Base-by-base conservation (phyloP, 1,140 invertebrate species). In the Apolygus lucorum region DNA sequence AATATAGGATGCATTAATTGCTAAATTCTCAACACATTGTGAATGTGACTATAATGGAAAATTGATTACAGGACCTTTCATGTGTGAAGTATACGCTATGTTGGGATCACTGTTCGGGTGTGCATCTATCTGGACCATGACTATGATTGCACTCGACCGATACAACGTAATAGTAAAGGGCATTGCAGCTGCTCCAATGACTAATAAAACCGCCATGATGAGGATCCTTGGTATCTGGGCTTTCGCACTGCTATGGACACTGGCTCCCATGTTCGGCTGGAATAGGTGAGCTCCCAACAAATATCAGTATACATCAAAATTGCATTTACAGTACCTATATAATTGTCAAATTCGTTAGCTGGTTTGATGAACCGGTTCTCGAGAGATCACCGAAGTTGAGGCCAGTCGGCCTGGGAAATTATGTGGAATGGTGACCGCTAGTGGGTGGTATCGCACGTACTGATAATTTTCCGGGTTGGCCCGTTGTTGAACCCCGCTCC, bases 131-230 rank as follows among this genome's bases (percentile, higher is more conserved):
- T 91, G 90, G 88, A 86, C 88, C 1, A 90, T 93, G 87, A 87
- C 87, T 0, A 83, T 89, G 76, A 92, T 93, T 70, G 87, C 90
- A 62, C 82, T 90, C 68, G 91, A 93, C 76, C 81, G 91, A 70
- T 93, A 92, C 81, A 90, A 90, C 74, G 90, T 93, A 52, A 93
- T 93, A 74, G 90, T 92, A 1, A 90, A 90, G 79, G 89, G 89
- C 59, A 80, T 91, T 73, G 82, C 87, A 1, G 86, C 85, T 26
- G 85, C 86, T 72, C 89, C 88, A 1, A 75, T 92, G 74, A 89
- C 87, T 2, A 85, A 84, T 63, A 86, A 85, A 25, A 82, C 82
- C 63, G 89, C 90, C 11, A 77, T 90, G 24, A 68, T 89, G 0
- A 82, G 86, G 74, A 86, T 92, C 68, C 62, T 89, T 0, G 77